Evolutionary conservation across 2,113 vertebrate genomes (phyloP), one percentile per base, ranked within the genome.

Genomic region (Spea bombifrons): DNA sequence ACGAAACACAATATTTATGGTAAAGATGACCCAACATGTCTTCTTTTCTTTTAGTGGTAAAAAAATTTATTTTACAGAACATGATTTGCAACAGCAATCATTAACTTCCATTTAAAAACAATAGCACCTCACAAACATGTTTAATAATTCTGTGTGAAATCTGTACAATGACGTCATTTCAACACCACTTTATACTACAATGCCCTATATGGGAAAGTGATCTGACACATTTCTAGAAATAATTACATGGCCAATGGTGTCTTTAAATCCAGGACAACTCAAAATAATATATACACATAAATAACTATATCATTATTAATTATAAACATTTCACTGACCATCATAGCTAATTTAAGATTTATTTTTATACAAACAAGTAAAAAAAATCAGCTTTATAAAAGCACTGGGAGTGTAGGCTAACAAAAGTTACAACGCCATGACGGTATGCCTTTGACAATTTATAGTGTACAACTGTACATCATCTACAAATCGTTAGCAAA

Each of bases 281-380:
- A 66, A 48, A 44, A 80, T 44, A 50, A 68, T 81, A 53, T 75
- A 75, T 78, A 70, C 53, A 79, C 78, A 73, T 0, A 67, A 80
- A 61, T 16, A 7, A 70, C 76, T 47, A 81, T 76, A 72, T 75
- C 69, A 70, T 75, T 64, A 75, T 81, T 76, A 17, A 81, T 80
- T 78, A 84, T 82, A 85, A 81, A 87, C 81, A 89, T 71, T 78
- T 84, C 70, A 83, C 65, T 17, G 83, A 85, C 72, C 68, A 44
- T 75, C 55, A 85, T 85, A 85, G 83, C 87, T 86, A 86, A 83
- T 84, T 3, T 83, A 87, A 87, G 52, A 82, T 86, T 87, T 87
- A 85, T 85, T 88, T 87, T 85, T 90, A 83, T 91, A 94, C 90
- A 94, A 91, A 92, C 85, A 84, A 65, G 88, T 92, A 92, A 88